These are phyloP conservation scores for Callipepla californica DNA, from an alignment of 2,113 vertebrate genomes.

Conservation along the genomic window DNA sequence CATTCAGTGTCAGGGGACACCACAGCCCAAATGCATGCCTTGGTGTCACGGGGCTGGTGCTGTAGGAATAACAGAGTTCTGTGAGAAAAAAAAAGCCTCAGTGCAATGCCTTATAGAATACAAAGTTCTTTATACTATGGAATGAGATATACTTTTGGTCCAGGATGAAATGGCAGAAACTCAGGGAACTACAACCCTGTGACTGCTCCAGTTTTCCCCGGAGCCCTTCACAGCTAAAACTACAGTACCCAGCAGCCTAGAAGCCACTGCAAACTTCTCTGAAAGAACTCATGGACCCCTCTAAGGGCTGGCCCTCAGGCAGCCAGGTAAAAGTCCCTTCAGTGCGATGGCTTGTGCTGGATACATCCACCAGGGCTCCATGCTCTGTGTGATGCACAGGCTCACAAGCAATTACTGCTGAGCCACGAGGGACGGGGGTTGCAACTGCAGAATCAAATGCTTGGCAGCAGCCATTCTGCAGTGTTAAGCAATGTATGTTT, in stretches of 20 bases:
- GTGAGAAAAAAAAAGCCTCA: background rate
- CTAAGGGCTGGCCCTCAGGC: background rate
- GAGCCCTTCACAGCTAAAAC: slow-evolving; percentile 14
- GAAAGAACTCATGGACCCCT: background rate
- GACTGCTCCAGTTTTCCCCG: background rate
- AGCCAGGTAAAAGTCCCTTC: background rate
- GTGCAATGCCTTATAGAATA: background rate
- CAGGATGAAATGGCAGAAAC: background rate
- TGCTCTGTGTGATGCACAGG: background rate
- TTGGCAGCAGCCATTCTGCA: background rate
- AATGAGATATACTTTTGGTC: slow-evolving; percentile 31
- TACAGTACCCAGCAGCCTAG: background rate
- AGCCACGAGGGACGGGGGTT: background rate
- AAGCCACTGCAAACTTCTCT: background rate
- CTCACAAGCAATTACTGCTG: background rate
- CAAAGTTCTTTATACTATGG: background rate
- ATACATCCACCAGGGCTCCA: background rate
- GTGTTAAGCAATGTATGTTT: background rate
- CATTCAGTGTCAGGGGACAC: background rate
- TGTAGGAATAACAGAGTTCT: background rate
- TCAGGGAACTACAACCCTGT: background rate
- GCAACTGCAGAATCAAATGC: background rate
- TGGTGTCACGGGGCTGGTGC: background rate
- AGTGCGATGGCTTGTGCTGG: accelerated
- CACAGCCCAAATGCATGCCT: background rate